phyloP scores from a whole-genome alignment of 2,888 invertebrate genomes.

The Trachelus stipa region DNA sequence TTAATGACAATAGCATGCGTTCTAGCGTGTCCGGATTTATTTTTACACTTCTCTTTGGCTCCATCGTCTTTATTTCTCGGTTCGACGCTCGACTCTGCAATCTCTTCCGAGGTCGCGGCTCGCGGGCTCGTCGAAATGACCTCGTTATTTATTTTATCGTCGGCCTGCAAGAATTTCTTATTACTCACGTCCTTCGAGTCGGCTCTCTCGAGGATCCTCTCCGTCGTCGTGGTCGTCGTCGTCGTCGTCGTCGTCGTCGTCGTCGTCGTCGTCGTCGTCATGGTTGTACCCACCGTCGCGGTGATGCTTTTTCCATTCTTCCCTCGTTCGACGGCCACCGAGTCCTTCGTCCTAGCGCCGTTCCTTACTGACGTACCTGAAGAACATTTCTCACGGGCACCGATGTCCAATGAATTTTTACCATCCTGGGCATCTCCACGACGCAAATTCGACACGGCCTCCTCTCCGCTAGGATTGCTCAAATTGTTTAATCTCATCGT shows the following conservation, averaged over 20 bases:
- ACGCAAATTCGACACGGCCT: slow-evolving; percentile 39
- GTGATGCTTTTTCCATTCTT: slow-evolving; percentile 45
- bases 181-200: slow-evolving; percentile 62
- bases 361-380: slow-evolving; percentile 22
- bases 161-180: slow-evolving; percentile 24
- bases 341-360: slow-evolving; percentile 21
- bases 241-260: slow-evolving; percentile 67
- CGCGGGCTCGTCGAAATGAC: slow-evolving; percentile 10
- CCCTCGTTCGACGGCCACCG: slow-evolving; percentile 40
- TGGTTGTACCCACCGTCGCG: slow-evolving; percentile 43
- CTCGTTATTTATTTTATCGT: slow-evolving; percentile 24
- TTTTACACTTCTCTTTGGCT: slow-evolving; percentile 38
- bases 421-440: slow-evolving; percentile 54
- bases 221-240: slow-evolving; percentile 67
- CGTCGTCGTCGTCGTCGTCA: slow-evolving; percentile 50
- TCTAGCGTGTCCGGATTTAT: slow-evolving; percentile 75
- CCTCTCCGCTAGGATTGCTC: slow-evolving; percentile 38
- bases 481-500: slow-evolving; percentile 65
- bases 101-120: slow-evolving; percentile 26
- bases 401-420: slow-evolving; percentile 19
- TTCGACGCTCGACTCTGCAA: slow-evolving; percentile 31
- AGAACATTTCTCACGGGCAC: background rate
- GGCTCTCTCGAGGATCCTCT: slow-evolving; percentile 65
- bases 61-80: slow-evolving; percentile 30
- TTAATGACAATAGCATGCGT: slow-evolving; percentile 85